A percentile compares a stretch with the other conserved stretches of the same genome.
These are phyloP conservation scores for Onchidella celtica DNA, from an alignment of 2,888 invertebrate genomes.

Conservation along the genomic window DNA sequence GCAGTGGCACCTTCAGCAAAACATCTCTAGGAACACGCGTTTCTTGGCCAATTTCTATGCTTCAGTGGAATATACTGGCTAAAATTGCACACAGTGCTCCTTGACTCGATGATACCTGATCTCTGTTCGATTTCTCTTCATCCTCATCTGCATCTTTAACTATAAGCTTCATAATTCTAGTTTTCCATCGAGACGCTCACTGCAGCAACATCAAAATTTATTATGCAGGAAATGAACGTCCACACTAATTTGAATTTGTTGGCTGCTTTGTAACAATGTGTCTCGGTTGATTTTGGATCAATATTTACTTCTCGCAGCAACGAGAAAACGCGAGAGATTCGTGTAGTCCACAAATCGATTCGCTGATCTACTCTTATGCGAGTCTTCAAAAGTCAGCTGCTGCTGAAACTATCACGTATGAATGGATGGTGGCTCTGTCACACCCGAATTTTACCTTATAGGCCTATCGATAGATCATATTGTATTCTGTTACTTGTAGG, in stretches of 20 bases:
- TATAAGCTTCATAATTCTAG: slow-evolving; percentile 28
- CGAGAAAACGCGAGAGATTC: neutral
- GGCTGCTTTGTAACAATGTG: too few relatives aligned
- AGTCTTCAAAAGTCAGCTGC: neutral
- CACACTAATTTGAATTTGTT: neutral
- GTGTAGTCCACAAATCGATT: neutral
- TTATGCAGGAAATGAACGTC: slow-evolving; percentile 13
- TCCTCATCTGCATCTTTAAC: neutral
- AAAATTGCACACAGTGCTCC: too few relatives aligned
- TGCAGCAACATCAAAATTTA: neutral
- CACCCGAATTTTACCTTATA: too few relatives aligned
- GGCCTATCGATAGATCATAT: too few relatives aligned
- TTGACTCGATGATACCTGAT: slow-evolving; percentile 35
- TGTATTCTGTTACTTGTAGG: too few relatives aligned
- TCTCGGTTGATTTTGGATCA: slow-evolving; percentile 4
- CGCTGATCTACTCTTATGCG: neutral
- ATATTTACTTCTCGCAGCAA: slow-evolving; percentile 40
- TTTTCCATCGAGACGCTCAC: neutral
- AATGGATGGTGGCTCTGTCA: slow-evolving; percentile 21
- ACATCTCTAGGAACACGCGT: too few relatives aligned
- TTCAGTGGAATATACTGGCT: too few relatives aligned
- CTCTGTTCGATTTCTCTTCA: slow-evolving; percentile 24
- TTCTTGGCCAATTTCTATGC: too few relatives aligned
- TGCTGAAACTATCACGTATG: slow-evolving; percentile 19
- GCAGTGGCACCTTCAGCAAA: too few relatives aligned